Evolutionary conservation across 2,888 invertebrate genomes (phyloP).

Genomic region (Eurois occulta): DNA sequence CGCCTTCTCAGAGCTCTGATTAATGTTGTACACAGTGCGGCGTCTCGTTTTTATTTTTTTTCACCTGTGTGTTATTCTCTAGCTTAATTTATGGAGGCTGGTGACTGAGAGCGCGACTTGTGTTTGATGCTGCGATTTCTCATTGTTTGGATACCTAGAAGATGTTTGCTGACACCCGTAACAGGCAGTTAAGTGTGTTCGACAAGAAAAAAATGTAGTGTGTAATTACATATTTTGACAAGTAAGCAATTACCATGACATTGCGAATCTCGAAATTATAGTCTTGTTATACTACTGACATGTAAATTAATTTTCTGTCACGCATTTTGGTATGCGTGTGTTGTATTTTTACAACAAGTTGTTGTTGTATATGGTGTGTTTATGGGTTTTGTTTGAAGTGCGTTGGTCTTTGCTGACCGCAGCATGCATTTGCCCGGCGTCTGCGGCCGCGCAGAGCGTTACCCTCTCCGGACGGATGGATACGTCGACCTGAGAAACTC

Average conservation of each 20-base stretch:
- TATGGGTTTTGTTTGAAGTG: slow-evolving; percentile 50
- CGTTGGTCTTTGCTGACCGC: slow-evolving; percentile 66
- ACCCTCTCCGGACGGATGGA: slow-evolving; percentile 66
- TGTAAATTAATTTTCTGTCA: slow-evolving; percentile 57
- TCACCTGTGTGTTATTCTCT: slow-evolving; percentile 84
- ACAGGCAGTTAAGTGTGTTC: slow-evolving; percentile 24
- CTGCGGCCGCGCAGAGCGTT: slow-evolving; percentile 71
- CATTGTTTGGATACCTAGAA: slow-evolving; percentile 61
- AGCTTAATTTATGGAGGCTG: slow-evolving; percentile 86
- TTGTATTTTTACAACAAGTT: slow-evolving; percentile 21
- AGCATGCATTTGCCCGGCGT: slow-evolving; percentile 62
- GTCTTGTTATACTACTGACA: slow-evolving; percentile 44
- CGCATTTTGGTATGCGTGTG: slow-evolving; percentile 31
- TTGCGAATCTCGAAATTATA: slow-evolving; percentile 45
- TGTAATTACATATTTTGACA: slow-evolving; percentile 55
- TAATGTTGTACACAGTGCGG: slow-evolving; percentile 88
- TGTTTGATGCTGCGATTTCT: slow-evolving; percentile 72
- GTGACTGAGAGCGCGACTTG: slow-evolving; percentile 72
- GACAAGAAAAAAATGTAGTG: slow-evolving; percentile 37
- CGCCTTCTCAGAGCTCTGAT: slow-evolving; percentile 90
- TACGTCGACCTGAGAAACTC: slow-evolving; percentile 55
- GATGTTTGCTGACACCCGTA: slow-evolving; percentile 43
- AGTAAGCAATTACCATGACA: slow-evolving; percentile 49
- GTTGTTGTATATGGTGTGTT: slow-evolving; percentile 23
- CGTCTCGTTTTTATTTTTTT: slow-evolving; percentile 85